Conservation (phyloP, 2,797 vertebrate genomes). For the Ctenochaetus hawaiiensis region DNA sequence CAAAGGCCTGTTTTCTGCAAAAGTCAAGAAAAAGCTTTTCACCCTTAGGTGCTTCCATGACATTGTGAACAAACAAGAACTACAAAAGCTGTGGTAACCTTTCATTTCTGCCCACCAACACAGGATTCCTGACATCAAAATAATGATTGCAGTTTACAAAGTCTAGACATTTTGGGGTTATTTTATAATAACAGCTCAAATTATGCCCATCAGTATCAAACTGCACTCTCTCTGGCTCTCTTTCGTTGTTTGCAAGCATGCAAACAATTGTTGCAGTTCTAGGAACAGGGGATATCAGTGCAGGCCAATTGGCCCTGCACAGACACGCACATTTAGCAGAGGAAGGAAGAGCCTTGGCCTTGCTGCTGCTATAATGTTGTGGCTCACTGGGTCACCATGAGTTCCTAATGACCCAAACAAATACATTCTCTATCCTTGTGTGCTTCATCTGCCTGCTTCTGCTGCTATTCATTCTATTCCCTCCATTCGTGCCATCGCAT, state of each 20-base stretch:
- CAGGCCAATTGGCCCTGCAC: conserved; percentile 71
- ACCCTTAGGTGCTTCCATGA: conserved; percentile 46
- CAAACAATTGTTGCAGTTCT: conserved; percentile 75
- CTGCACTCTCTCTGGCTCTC: conserved; percentile 43
- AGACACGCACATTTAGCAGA: conserved; percentile 69
- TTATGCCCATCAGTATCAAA: conserved; percentile 30
- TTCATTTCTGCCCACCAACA: conserved; percentile 38
- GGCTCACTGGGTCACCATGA: conserved; percentile 76
- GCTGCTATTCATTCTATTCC: conserved; percentile 54
- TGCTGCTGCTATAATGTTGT: conserved; percentile 57
- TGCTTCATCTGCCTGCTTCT: conserved; percentile 53
- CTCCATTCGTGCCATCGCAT: conserved; percentile 59
- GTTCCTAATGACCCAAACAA: conserved; percentile 78
- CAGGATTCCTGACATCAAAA: conserved; percentile 27
- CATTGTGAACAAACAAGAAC: conserved; percentile 64
- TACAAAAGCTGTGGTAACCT: conserved; percentile 55
- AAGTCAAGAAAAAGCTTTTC: conserved; percentile 66
- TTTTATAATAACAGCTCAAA: conserved; percentile 46
- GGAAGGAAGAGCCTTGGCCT: conserved; percentile 59
- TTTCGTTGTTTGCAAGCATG: conserved; percentile 60
- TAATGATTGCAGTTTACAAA: conserved; percentile 11
- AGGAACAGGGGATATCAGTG: conserved; percentile 70
- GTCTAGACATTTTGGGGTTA: conserved; percentile 28
- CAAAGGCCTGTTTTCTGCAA: conserved; percentile 67
- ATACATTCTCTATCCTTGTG: conserved; percentile 64